Percentiles rank a stretch among this genome's conserved stretches.
phyloP scores from a whole-genome alignment of 2,113 vertebrate genomes.

The Corythornis vintsioides region DNA sequence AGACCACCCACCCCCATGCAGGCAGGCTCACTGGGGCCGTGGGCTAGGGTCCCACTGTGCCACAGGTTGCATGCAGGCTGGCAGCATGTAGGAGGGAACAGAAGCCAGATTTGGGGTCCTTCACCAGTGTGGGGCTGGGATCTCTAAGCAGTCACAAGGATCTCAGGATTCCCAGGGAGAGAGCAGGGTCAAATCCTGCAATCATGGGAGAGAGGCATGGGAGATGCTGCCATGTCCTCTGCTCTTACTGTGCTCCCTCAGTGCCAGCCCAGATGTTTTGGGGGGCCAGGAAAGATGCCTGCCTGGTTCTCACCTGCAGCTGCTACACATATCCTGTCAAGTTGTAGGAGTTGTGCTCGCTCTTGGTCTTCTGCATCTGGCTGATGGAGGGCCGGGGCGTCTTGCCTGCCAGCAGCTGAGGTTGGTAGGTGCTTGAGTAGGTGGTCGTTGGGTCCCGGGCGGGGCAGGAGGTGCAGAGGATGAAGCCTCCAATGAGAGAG shows the following conservation, averaged over 20 bases:
- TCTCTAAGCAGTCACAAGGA: background rate
- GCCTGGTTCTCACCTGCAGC: background rate
- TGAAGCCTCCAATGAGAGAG: constrained; percentile 85
- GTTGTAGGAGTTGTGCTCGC: constrained; percentile 78
- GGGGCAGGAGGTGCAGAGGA: constrained; percentile 87
- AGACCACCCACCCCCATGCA: background rate
- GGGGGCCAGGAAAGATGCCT: background rate
- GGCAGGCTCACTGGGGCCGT: background rate
- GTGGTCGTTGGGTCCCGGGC: background rate
- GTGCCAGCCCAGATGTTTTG: background rate
- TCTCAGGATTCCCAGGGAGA: background rate
- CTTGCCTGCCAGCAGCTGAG: constrained; percentile 57
- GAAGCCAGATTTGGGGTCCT: background rate
- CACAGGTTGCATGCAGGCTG: background rate
- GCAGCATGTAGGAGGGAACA: background rate
- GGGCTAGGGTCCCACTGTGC: background rate
- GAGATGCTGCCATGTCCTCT: background rate
- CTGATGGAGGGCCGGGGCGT: constrained; percentile 35
- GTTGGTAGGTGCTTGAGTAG: constrained; percentile 57
- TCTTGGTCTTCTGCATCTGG: constrained; percentile 70
- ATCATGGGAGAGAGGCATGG: background rate
- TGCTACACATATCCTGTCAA: constrained; percentile 81
- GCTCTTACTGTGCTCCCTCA: background rate
- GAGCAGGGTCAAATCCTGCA: accelerated
- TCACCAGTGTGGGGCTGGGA: background rate